Evolutionary conservation across 2,113 vertebrate genomes (phyloP), one percentile per base, ranked within the genome.

Genomic region (Tringa solitaria): DNA sequence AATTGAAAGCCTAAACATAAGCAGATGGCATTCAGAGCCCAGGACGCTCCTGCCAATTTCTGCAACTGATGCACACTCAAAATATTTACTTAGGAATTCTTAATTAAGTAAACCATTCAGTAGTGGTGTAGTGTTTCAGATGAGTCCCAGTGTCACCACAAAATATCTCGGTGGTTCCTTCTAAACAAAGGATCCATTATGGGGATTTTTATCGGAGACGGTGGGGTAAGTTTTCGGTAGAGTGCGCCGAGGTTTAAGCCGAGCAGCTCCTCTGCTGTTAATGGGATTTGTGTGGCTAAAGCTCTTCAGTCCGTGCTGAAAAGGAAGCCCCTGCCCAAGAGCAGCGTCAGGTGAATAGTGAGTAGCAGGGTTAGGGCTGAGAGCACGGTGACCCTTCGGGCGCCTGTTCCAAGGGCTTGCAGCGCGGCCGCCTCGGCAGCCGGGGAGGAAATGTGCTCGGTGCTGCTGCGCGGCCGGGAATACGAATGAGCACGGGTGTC

Each of bases 51-150:
- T 96, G 97, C 96, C 97, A 95, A 94, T 88, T 84, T 84, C 79
- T 80, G 90, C 90, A 91, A 93, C 67, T 89, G 94, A 94, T 96
- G 95, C 14, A 64, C 17, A n/a, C 92, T 95, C 93, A 88, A 93
- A 97, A 96, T 96, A 97, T 97, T 97, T 95, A 90, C 96, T 94
- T 87, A 95, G 94, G 95, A 96, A 97, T 97, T 95, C 96, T 96
- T 97, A 96, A 97, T 97, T 94, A 96, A 97, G 87, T 48, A 90
- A 95, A 65, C 86, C 89, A 35, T 95, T 94, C 8, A 9, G 76
- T 45, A 80, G 92, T 32, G 84, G 96, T 91, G 86, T 96, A 56
- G 3, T 23, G 54, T 96, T 97, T 96, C 96, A 96, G 93, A 95
- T 83, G 79, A 91, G 95, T 94, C 23, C 4, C 93, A 63, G 61